A percentile compares a stretch with the other conserved stretches of the same genome.
phyloP scores from a whole-genome alignment of 1,140 invertebrate genomes.

The Maniola jurtina region DNA sequence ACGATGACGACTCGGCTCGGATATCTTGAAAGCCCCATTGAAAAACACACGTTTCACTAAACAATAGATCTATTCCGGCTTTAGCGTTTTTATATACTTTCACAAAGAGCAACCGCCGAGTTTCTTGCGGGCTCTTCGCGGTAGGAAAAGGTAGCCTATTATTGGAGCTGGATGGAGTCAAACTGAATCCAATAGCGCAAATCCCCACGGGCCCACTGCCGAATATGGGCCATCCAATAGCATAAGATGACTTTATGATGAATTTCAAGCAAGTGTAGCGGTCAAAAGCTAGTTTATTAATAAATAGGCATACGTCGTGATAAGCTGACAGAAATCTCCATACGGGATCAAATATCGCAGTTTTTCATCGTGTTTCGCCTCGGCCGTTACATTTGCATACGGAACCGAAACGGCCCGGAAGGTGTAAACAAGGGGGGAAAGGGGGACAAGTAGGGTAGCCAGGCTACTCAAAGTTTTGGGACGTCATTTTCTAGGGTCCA shows the following conservation, averaged over 20 bases:
- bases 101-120: too few species aligned
- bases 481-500: not conserved
- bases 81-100: not conserved
- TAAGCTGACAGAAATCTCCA: constrained; percentile 17
- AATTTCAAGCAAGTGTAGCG: not conserved
- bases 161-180: constrained; percentile 30
- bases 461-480: not conserved
- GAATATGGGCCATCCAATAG: too few species aligned
- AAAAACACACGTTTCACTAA: constrained; percentile 9
- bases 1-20: constrained; percentile 10
- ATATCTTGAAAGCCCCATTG: constrained; percentile 11
- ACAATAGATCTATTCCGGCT: not conserved
- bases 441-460: not conserved
- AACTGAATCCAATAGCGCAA: constrained; percentile 33
- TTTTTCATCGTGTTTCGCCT: constrained; percentile 30
- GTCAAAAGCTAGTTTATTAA: not conserved
- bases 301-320: constrained; percentile 6
- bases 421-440: constrained; percentile 33
- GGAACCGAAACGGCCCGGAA: constrained; percentile 35
- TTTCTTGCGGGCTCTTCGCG: too few species aligned
- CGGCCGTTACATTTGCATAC: constrained; percentile 37
- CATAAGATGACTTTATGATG: too few species aligned
- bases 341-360: constrained; percentile 23
- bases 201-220: constrained; percentile 27
- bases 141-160: constrained; percentile 28